Evolutionary conservation across 2,888 invertebrate species (phyloP).

Genomic region (Bibio marci): DNA sequence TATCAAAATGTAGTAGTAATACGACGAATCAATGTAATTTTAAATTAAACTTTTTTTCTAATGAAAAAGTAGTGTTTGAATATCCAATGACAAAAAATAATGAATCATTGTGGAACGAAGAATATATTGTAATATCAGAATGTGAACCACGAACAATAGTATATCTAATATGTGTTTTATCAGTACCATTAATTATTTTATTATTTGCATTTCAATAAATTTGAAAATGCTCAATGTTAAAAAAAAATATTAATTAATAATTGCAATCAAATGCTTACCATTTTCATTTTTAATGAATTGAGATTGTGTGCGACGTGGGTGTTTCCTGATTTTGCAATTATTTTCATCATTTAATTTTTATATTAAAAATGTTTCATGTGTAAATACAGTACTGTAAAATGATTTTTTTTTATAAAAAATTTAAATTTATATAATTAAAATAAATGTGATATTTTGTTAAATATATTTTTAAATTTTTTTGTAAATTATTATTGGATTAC

Average conservation of each 20-base stretch:
- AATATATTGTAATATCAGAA: conserved; percentile 52
- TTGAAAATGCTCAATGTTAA: neutral
- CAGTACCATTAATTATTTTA: conserved; percentile 53
- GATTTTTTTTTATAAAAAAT: neutral
- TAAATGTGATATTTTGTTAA: conserved; percentile 2
- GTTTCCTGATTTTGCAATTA: too few species aligned
- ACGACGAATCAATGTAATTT: conserved; percentile 43
- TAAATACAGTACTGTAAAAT: neutral
- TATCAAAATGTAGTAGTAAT: conserved; percentile 45
- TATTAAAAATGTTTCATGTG: neutral
- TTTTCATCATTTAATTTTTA: neutral
- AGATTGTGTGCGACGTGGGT: too few species aligned
- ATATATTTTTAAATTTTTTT: neutral
- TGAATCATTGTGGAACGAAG: conserved; percentile 44
- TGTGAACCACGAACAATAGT: conserved; percentile 57
- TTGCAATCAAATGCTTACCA: neutral
- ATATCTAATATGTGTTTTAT: conserved; percentile 47
- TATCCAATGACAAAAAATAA: conserved; percentile 45
- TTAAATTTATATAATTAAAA: conserved; percentile 2
- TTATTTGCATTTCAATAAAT: conserved; percentile 52
- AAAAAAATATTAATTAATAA: neutral
- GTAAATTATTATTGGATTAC: too few species aligned
- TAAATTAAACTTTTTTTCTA: conserved; percentile 48
- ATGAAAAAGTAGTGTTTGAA: conserved; percentile 50
- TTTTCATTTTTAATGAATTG: neutral